Conservation (phyloP, 2,888 invertebrate genomes). For the Hirtodrosophila histrioides region DNA sequence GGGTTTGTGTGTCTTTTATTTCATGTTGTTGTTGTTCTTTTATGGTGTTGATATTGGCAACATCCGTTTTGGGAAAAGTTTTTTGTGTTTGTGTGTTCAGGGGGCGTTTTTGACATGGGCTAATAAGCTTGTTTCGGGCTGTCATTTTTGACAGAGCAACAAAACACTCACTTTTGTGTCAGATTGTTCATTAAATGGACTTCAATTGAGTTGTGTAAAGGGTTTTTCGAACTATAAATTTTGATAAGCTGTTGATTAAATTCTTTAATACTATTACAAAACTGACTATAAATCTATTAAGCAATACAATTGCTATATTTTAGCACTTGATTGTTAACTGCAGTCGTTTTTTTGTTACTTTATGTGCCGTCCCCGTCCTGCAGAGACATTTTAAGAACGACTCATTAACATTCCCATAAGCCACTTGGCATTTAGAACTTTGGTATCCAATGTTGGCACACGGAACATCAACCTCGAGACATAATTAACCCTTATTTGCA, state of each 20-base stretch:
- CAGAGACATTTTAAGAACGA: slow-evolving; percentile 11
- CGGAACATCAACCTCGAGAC: slow-evolving; percentile 53
- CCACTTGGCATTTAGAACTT: slow-evolving; percentile 58
- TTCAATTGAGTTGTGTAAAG: slow-evolving; percentile 4
- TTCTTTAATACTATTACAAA: not conserved
- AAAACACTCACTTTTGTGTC: slow-evolving; percentile 19
- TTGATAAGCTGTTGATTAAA: slow-evolving; percentile 13
- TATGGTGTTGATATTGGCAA: slow-evolving; percentile 66
- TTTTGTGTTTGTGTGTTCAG: slow-evolving; percentile 13
- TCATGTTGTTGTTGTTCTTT: slow-evolving; percentile 40
- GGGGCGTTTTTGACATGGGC: slow-evolving; percentile 71
- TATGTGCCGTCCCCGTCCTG: not conserved
- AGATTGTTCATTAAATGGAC: slow-evolving; percentile 28
- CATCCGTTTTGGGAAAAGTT: slow-evolving; percentile 60
- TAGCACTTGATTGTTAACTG: not conserved
- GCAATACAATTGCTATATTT: not conserved
- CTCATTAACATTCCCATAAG: slow-evolving; percentile 60
- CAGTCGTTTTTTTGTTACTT: not conserved
- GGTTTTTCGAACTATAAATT: not conserved
- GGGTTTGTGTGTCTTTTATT: slow-evolving; percentile 31
- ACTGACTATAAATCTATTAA: not conserved
- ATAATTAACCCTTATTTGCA: slow-evolving; percentile 83
- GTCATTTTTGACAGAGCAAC: slow-evolving; percentile 54
- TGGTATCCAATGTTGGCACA: slow-evolving; percentile 51
- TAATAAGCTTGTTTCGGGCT: slow-evolving; percentile 66